Evolutionary conservation across 2,797 vertebrate species (phyloP).

Genomic region (Protonibea diacanthus): DNA sequence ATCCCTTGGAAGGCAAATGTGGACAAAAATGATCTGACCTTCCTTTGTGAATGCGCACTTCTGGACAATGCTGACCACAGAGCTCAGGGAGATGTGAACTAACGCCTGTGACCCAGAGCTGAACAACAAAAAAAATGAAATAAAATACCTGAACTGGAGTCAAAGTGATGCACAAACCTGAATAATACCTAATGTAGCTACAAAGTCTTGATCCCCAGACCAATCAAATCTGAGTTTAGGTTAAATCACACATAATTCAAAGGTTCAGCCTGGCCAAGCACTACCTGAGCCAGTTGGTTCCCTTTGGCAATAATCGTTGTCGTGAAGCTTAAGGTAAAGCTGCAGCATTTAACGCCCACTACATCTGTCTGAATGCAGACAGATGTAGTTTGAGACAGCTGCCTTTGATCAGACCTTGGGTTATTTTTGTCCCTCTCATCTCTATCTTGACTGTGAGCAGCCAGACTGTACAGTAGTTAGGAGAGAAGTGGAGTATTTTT

Average conservation of each 20-base stretch:
- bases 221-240: background rate
- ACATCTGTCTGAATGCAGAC: slow-evolving; percentile 38
- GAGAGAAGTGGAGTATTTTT: slow-evolving; percentile 39
- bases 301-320: slow-evolving; percentile 12
- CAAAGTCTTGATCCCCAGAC: background rate
- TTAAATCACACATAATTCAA: slow-evolving; percentile 7
- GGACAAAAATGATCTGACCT: background rate
- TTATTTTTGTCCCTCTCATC: slow-evolving; percentile 50
- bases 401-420: slow-evolving; percentile 57
- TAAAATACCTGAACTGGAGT: background rate
- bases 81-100: background rate
- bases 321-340: slow-evolving; percentile 22
- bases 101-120: background rate
- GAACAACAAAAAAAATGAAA: background rate
- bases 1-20: slow-evolving; percentile 24
- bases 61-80: background rate
- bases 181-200: background rate
- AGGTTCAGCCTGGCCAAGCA: background rate
- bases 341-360: slow-evolving; percentile 31
- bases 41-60: background rate
- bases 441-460: slow-evolving; percentile 32
- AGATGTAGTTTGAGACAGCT: slow-evolving; percentile 35
- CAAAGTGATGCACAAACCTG: background rate
- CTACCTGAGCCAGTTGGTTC: slow-evolving; percentile 7
- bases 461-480: slow-evolving; percentile 40